A percentile compares a stretch with the other conserved stretches of the same genome.
Evolutionary conservation across 2,113 vertebrate species (phyloP).

Genomic region (Mustelus asterias): DNA sequence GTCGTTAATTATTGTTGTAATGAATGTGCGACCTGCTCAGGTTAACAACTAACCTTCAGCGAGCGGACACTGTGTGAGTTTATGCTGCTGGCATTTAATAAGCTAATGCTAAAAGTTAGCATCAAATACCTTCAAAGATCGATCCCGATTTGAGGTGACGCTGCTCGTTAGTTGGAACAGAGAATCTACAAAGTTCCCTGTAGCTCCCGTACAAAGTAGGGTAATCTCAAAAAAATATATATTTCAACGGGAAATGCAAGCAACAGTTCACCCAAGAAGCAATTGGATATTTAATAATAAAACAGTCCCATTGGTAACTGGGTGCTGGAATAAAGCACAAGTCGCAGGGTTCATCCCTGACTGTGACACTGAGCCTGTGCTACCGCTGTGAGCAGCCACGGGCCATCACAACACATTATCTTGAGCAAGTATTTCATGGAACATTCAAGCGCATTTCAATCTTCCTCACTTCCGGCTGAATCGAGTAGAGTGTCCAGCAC

Average conservation of each 20-base stretch:
- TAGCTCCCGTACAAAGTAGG: too few relatives aligned
- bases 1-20: not conserved
- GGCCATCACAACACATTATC: not conserved
- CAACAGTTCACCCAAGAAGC: not conserved
- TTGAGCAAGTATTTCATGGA: not conserved
- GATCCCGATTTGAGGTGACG: not conserved
- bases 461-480: too few relatives aligned
- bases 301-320: not conserved
- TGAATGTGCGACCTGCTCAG: not conserved
- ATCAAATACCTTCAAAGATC: not conserved
- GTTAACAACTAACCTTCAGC: not conserved
- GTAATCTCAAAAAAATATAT: not conserved
- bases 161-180: not conserved
- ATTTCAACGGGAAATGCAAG: not conserved
- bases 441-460: not conserved
- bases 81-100: not conserved
- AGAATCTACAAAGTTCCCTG: not conserved
- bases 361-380: not conserved
- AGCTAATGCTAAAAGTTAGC: not conserved
- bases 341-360: not conserved
- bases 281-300: not conserved
- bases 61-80: not conserved
- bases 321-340: not conserved
- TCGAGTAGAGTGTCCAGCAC: too few relatives aligned
- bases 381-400: not conserved